phyloP scores from a whole-genome alignment of 2,797 vertebrate species.

The Cynodonichthys magdalenae region DNA sequence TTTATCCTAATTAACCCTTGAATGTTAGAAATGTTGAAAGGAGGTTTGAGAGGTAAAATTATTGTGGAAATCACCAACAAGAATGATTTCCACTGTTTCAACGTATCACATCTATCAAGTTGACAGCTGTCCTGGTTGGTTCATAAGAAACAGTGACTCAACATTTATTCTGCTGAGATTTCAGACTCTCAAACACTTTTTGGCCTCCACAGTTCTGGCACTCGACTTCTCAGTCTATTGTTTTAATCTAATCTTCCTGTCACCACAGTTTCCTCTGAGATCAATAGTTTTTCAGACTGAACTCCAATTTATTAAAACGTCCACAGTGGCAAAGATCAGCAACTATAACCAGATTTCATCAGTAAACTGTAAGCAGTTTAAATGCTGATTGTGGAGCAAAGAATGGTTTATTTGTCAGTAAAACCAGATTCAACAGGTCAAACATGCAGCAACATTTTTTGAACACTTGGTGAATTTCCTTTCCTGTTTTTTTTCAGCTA shows the following conservation, averaged over 20 bases:
- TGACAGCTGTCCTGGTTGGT: background rate
- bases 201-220: background rate
- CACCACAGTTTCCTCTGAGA: background rate
- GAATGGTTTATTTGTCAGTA: background rate
- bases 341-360: background rate
- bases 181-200: background rate
- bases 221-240: background rate
- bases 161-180: background rate
- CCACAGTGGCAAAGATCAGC: background rate
- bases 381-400: background rate
- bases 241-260: background rate
- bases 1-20: conserved; percentile 5
- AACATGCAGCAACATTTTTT: background rate
- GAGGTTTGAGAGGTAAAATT: background rate
- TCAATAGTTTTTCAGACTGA: background rate
- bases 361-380: background rate
- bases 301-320: background rate
- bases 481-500: too few relatives aligned
- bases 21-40: background rate
- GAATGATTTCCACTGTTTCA: background rate
- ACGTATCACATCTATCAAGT: background rate
- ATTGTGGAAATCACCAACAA: background rate
- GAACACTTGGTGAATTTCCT: too few relatives aligned
- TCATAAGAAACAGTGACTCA: background rate
- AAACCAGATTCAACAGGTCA: background rate